Evolutionary conservation across 2,113 vertebrate species (phyloP), one percentile per base, ranked within the genome.

Genomic region (Gobius niger): DNA sequence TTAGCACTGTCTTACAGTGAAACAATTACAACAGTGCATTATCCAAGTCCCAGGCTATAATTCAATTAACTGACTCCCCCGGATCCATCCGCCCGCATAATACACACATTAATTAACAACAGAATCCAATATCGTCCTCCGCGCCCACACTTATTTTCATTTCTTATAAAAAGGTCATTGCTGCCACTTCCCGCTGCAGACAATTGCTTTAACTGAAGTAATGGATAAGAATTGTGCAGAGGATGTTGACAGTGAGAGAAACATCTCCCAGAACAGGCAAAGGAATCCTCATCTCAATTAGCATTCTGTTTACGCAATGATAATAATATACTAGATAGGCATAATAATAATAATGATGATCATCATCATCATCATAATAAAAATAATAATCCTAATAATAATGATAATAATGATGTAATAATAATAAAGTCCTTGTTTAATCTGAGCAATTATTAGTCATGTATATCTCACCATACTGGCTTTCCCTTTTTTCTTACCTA

Each of bases 101-200:
- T 88, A 88, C 85, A 83, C 83, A 90, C 82, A 89, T 91, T 91
- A 90, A 93, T 91, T 92, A 91, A 87, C 85, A 87, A 76, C 85
- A 76, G 85, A 89, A 90, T 91, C 90, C 89, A 91, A 91, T 90
- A 91, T 91, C 67, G 76, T 80, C 82, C 83, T 89, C 85, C 69
- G 86, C 65, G 82, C 86, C 78, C 87, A 77, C 82, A 87, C 87
- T 91, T 89, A 87, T 90, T 91, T 90, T 87, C 85, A 84, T 89
- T 90, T 87, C 65, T 75, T 77, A 88, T 85, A 82, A 85, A 87
- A 90, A 91, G 85, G 85, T 91, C 85, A 89, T 52, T 71, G 82
- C 75, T 87, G 82, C 76, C 88, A 83, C 84, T 90, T 88, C 71
- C 72, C 79, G 46, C 72, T 61, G 73, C 75, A 81, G 76, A 87